These are phyloP conservation scores for Calonectris borealis DNA, from an alignment of 2,113 vertebrate species.

Conservation along the genomic window DNA sequence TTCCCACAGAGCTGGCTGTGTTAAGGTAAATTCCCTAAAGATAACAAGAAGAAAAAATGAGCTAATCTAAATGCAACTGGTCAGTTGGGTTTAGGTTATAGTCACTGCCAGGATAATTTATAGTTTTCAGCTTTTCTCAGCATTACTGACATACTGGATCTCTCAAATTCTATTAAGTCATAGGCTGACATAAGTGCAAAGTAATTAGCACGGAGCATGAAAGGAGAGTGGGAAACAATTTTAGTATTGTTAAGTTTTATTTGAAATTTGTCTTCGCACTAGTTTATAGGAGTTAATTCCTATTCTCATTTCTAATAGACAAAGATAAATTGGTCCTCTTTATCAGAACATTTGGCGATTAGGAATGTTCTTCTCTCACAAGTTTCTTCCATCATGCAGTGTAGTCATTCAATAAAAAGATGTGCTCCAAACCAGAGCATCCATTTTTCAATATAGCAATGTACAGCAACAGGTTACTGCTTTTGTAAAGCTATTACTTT, in stretches of 20 bases:
- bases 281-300: constrained; percentile 69
- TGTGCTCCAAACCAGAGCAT: constrained; percentile 56
- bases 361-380: constrained; percentile 72
- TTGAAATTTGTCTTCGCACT: constrained; percentile 68
- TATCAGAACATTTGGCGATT: constrained; percentile 75
- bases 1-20: not conserved
- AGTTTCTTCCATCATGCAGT: constrained; percentile 71
- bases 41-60: constrained; percentile 15
- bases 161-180: constrained; percentile 46
- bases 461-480: constrained; percentile 69
- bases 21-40: constrained; percentile 12
- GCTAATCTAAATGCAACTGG: constrained; percentile 46
- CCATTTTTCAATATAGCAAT: constrained; percentile 75
- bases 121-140: constrained; percentile 45
- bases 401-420: constrained; percentile 74
- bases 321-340: constrained; percentile 77
- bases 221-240: constrained; percentile 39
- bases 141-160: not conserved
- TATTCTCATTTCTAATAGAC: constrained; percentile 65
- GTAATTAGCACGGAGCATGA: constrained; percentile 26
- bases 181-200: constrained; percentile 2
- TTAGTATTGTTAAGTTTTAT: constrained; percentile 67
- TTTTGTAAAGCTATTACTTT: constrained; percentile 81
- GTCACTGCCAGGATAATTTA: constrained; percentile 41
- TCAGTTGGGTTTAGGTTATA: constrained; percentile 32